phyloP scores from a whole-genome alignment of 2,797 vertebrate genomes.

The Pitangus sulphuratus region DNA sequence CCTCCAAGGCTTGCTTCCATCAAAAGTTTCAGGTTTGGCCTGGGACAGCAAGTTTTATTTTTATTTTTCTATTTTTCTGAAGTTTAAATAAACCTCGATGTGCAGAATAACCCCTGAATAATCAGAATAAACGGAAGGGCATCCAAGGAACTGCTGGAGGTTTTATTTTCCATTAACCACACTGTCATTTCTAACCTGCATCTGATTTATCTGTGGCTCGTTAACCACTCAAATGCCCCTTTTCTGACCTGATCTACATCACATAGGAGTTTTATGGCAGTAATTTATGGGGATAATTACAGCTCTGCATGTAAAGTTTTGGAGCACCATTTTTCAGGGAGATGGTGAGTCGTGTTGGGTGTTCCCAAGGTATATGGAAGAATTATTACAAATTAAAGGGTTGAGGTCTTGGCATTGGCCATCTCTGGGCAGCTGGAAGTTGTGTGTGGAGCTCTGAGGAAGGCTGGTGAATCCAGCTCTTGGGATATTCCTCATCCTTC shows the following conservation, averaged over 20 bases:
- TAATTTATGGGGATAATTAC: slow-evolving; percentile 33
- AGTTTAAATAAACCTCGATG: slow-evolving; percentile 20
- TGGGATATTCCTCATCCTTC: not conserved
- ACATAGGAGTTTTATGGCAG: not conserved
- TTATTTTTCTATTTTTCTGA: not conserved
- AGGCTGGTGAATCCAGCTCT: not conserved
- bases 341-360: not conserved
- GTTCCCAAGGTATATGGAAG: not conserved
- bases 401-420: not conserved
- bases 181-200: not conserved
- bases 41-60: not conserved
- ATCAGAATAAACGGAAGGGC: not conserved
- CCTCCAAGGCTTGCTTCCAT: not conserved
- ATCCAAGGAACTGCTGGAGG: not conserved
- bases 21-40: not conserved
- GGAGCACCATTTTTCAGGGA: not conserved
- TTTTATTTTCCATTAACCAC: not conserved
- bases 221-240: slow-evolving; percentile 2
- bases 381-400: not conserved
- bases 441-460: not conserved
- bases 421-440: not conserved
- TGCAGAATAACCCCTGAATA: slow-evolving; percentile 18
- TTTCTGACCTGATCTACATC: slow-evolving; percentile 4
- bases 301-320: not conserved
- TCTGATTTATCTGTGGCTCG: slow-evolving; percentile 12